Evolutionary conservation across 1,140 invertebrate species (phyloP), one percentile per base, ranked within the genome.

Genomic region (Cyphomyrmex costatus): DNA sequence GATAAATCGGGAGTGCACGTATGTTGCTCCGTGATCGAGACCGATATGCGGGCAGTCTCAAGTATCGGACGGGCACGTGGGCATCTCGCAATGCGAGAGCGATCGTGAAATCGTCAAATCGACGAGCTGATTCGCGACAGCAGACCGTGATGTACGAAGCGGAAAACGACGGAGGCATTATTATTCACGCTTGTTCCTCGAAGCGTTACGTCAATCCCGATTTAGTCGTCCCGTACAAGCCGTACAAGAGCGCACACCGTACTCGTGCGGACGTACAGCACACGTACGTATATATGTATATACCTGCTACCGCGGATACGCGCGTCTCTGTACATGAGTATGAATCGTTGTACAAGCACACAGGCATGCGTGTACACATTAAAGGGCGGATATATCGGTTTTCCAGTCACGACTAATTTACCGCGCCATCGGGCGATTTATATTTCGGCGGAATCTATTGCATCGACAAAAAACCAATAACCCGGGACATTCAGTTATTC

Each of bases 401-500:
- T 85, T 85, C 83, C 74, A 85, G 73, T 83, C 65, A 70, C 85
- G 78, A 86, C 85, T 86, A 87, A 87, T 87, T 87, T 86, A 71
- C 86, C 58, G 82, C 71, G 82, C 70, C 83, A 70, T 86, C 61
- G 73, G 83, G 71, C 82, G 86, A 87, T 87, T 87, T 87, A 87
- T 87, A 86, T 85, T 87, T 87, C 74, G 73, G 73, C 30, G 46
- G 58, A 86, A 87, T 87, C 82, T 87, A 85, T 85, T 87, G 86
- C 83, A 70, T 51, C 73, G 86, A 87, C 82, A 78, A 80, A 85
- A 86, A 86, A 78, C 73, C 86, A 87, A 87, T 86, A 87, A 66
- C 53, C 71, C 86, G 70, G 86, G 86, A 86, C 83, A 87, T 86
- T 87, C 83, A 68, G 86, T 86, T 85, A 86, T 87, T 87, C 68